phyloP scores from a whole-genome alignment of 2,797 vertebrate genomes.

The Muscicapa striata region DNA sequence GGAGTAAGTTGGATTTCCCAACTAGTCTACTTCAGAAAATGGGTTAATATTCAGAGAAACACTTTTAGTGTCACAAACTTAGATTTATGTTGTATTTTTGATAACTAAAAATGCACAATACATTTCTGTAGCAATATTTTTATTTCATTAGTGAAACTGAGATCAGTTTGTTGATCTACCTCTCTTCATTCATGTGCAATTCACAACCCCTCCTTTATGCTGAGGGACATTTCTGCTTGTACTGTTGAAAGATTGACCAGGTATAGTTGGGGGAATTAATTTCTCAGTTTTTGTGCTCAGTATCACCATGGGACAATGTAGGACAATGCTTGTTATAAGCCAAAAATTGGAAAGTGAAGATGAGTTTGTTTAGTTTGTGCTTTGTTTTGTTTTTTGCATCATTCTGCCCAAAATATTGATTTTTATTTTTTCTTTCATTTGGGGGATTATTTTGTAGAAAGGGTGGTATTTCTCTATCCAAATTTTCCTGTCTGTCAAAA shows the following conservation, averaged over 20 bases:
- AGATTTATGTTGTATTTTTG: background rate
- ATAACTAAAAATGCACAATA: background rate
- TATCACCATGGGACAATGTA: background rate
- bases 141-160: background rate
- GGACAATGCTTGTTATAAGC: background rate
- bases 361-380: background rate
- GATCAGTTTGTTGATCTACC: background rate
- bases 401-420: rapidly evolving
- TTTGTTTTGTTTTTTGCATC: rapidly evolving
- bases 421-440: background rate
- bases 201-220: background rate
- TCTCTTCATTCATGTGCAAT: background rate
- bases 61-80: background rate
- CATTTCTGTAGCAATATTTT: background rate
- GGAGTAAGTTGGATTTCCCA: background rate
- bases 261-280: background rate
- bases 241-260: background rate
- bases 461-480: rapidly evolving
- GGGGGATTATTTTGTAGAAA: background rate
- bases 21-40: background rate
- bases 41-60: background rate
- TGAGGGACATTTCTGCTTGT: background rate
- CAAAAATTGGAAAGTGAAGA: background rate
- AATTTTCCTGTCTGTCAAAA: rapidly evolving
- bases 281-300: background rate